Percentiles rank a stretch among this genome's conserved stretches.
These are phyloP conservation scores for Calliphora vomitoria DNA, from an alignment of 2,888 invertebrate species.

Conservation along the genomic window DNA sequence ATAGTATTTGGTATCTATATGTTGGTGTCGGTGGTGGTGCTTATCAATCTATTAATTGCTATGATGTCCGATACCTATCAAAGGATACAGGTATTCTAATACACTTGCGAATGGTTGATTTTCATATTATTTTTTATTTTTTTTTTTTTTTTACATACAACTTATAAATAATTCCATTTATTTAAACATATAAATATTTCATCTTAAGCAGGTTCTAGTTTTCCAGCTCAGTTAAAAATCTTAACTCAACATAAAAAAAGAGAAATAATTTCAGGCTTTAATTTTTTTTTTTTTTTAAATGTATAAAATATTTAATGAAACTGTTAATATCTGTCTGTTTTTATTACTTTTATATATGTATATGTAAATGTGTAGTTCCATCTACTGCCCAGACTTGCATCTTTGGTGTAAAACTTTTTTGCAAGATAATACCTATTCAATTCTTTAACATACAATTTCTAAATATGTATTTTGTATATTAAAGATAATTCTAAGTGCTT, in stretches of 20 bases:
- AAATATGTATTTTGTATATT: slow-evolving; percentile 76
- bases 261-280: background rate
- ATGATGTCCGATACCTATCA: slow-evolving; percentile 99
- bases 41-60: slow-evolving; percentile 99
- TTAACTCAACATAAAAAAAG: background rate
- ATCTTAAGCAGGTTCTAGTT: slow-evolving; percentile 41
- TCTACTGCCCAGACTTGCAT: slow-evolving; percentile 85
- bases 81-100: slow-evolving; percentile 93
- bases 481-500: slow-evolving; percentile 73
- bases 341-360: slow-evolving; percentile 28
- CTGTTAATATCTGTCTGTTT: slow-evolving; percentile 44
- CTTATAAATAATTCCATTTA: background rate
- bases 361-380: slow-evolving; percentile 80
- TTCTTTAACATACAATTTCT: slow-evolving; percentile 77
- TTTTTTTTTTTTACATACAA: background rate
- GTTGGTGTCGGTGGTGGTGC: slow-evolving; percentile 99
- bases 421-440: slow-evolving; percentile 61
- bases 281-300: slow-evolving; percentile 7
- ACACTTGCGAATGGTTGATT: slow-evolving; percentile 79
- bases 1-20: slow-evolving; percentile 97
- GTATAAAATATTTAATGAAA: slow-evolving; percentile 18
- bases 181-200: slow-evolving; percentile 32
- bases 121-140: background rate
- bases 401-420: slow-evolving; percentile 77
- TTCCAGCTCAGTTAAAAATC: slow-evolving; percentile 34